These are phyloP conservation scores for Castor canadensis DNA, from an alignment of 2,113 vertebrate genomes.

Conservation along the genomic window DNA sequence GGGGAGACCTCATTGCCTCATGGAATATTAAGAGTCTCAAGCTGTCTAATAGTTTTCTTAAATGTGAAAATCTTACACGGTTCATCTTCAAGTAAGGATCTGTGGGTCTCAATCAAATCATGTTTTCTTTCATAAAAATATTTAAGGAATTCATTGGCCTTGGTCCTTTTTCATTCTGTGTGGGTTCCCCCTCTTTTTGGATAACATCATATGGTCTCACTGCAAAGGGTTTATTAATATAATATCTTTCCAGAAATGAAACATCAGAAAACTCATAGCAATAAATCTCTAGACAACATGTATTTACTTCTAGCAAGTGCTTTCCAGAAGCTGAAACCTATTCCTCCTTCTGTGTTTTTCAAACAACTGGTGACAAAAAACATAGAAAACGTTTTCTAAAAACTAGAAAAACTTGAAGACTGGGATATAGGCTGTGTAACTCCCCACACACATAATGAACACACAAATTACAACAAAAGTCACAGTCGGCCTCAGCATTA, in stretches of 20 bases:
- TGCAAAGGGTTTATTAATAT: not conserved
- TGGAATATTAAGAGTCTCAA: not conserved
- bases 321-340: constrained; percentile 52
- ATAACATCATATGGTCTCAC: not conserved
- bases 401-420: constrained; percentile 10
- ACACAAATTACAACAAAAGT: constrained; percentile 2
- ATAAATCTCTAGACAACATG: constrained; percentile 41
- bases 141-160: not conserved
- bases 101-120: not conserved
- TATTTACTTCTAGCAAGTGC: constrained; percentile 43
- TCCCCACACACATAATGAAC: not conserved
- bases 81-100: not conserved
- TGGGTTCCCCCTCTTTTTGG: not conserved
- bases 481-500: not conserved
- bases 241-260: constrained; percentile 40
- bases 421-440: not conserved
- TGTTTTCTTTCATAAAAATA: constrained; percentile 37
- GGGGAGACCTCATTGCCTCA: not conserved
- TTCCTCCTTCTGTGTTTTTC: constrained; percentile 32
- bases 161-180: not conserved
- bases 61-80: constrained; percentile 22
- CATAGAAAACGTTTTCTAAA: constrained; percentile 48
- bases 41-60: not conserved
- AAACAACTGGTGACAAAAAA: constrained; percentile 42
- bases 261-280: constrained; percentile 2